These are phyloP conservation scores for Micropoecilia bifurca DNA, from an alignment of 2,797 vertebrate genomes.

Conservation along the genomic window DNA sequence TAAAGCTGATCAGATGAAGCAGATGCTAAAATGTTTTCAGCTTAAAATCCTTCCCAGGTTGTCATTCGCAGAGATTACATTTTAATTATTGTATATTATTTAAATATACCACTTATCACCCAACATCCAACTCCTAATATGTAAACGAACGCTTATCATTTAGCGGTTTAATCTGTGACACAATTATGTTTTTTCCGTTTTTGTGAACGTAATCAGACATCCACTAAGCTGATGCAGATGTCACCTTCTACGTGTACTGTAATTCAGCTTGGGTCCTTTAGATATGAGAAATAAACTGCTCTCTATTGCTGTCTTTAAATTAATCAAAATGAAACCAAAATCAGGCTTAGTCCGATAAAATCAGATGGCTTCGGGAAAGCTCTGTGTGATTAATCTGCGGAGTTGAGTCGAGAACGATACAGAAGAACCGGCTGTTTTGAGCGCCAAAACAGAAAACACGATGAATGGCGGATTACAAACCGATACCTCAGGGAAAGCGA, in stretches of 20 bases:
- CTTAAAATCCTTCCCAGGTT: background rate
- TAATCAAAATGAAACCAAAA: conserved; percentile 1
- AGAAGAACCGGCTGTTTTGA: background rate
- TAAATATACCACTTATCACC: background rate
- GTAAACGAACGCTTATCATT: conserved; percentile 17
- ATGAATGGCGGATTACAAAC: conserved; percentile 47
- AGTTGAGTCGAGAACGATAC: background rate
- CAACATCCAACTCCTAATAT: conserved; percentile 23
- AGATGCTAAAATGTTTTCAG: background rate
- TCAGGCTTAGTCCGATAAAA: conserved; percentile 5
- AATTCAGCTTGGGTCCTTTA: conserved; percentile 1
- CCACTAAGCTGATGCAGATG: conserved; percentile 35
- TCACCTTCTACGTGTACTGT: conserved; percentile 17
- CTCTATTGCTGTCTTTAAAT: background rate
- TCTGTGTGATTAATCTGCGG: conserved; percentile 8
- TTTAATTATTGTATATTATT: background rate
- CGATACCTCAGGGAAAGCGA: conserved; percentile 48
- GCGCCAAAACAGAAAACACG: conserved; percentile 38
- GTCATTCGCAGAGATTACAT: background rate
- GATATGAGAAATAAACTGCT: conserved; percentile 2
- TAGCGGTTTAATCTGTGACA: conserved; percentile 28
- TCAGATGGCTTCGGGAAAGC: conserved; percentile 7
- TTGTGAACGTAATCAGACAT: conserved; percentile 38
- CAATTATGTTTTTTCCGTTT: conserved; percentile 12
- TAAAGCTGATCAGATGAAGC: background rate